These are phyloP conservation scores for Carlito syrichta DNA, from an alignment of 2,113 vertebrate species.

Conservation along the genomic window DNA sequence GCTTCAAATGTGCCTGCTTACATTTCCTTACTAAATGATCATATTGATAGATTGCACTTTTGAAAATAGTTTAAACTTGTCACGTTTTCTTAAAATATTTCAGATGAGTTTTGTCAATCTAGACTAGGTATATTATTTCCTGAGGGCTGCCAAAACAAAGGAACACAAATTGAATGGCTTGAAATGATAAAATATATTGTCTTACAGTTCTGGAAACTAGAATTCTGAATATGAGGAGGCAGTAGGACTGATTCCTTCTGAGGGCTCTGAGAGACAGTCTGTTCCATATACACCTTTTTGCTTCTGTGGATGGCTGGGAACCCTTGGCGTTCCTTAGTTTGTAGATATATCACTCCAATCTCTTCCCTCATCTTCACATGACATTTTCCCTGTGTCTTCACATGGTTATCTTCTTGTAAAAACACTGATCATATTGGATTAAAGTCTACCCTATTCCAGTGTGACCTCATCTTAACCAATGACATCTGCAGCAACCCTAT, in stretches of 20 bases:
- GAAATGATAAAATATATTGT: not conserved
- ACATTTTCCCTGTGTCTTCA: not conserved
- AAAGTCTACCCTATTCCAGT: not conserved
- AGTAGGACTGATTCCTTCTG: not conserved
- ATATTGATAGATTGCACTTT: not conserved
- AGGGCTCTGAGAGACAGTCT: not conserved
- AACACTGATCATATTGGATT: not conserved
- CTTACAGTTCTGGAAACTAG: not conserved
- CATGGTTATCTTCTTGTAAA: not conserved
- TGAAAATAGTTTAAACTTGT: not conserved
- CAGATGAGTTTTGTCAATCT: not conserved
- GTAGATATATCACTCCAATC: not conserved
- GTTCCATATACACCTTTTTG: fast-evolving
- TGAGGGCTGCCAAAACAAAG: not conserved
- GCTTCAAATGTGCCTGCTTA: conserved; percentile 27
- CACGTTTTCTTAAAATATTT: conserved; percentile 50
- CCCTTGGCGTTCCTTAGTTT: not conserved
- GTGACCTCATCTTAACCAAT: not conserved
- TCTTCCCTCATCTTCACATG: not conserved
- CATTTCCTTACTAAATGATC: conserved; percentile 12
- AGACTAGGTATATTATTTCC: not conserved
- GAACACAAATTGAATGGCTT: not conserved
- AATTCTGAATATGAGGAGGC: not conserved
- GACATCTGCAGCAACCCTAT: not conserved
- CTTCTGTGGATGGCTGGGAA: fast-evolving